phyloP scores from a whole-genome alignment of 2,888 invertebrate species.

The Panzeria rudis region DNA sequence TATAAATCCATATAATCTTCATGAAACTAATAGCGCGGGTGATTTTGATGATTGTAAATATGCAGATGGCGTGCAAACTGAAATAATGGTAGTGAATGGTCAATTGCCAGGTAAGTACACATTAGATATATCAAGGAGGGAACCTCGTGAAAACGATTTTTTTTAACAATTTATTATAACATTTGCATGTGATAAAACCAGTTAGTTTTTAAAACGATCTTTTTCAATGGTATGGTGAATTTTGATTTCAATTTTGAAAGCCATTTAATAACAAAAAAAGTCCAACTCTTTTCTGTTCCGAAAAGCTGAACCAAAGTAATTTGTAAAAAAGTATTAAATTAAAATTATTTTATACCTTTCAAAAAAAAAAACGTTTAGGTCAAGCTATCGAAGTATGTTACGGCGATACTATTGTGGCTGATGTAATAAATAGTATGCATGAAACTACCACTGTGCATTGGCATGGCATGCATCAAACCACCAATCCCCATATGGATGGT shows the following conservation, averaged over 20 bases:
- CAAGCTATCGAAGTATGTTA: slow-evolving; percentile 78
- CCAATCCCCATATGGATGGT: slow-evolving; percentile 81
- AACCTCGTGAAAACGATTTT: background rate
- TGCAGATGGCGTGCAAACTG: slow-evolving; percentile 78
- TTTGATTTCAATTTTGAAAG: too few relatives aligned
- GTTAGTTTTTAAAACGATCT: too few relatives aligned
- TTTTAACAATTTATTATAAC: background rate
- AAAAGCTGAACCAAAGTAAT: background rate
- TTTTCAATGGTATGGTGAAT: background rate
- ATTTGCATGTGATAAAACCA: too few relatives aligned
- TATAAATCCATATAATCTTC: slow-evolving; percentile 74
- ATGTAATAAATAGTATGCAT: slow-evolving; percentile 80
- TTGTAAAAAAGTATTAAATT: background rate
- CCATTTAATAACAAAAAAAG: too few relatives aligned
- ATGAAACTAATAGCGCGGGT: slow-evolving; percentile 27
- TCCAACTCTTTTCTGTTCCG: background rate
- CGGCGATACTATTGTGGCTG: slow-evolving; percentile 81
- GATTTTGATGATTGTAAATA: slow-evolving; percentile 78
- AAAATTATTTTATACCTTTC: background rate
- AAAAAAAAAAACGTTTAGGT: slow-evolving; percentile 26
- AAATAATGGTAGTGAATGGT: slow-evolving; percentile 80
- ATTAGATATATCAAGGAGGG: background rate
- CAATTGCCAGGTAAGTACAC: slow-evolving; percentile 76
- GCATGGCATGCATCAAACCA: slow-evolving; percentile 80
- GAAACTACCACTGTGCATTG: slow-evolving; percentile 81